Conservation (phyloP, 1,140 invertebrate genomes). For the Heliconius hewitsoni region DNA sequence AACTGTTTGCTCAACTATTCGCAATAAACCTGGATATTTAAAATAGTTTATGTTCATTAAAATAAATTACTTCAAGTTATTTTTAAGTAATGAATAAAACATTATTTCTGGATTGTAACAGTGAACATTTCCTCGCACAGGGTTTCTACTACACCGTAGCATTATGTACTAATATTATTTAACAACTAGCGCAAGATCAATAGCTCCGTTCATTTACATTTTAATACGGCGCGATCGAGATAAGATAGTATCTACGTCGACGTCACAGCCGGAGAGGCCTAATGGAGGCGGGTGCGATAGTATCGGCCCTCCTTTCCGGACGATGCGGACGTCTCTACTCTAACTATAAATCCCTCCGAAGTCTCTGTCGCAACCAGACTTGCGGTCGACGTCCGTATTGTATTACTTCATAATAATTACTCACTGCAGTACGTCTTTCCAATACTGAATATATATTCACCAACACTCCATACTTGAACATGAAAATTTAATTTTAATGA, state of each 20-base stretch:
- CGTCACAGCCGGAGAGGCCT: conserved; percentile 28
- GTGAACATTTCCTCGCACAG: not conserved
- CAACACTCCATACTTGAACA: not conserved
- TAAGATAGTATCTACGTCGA: conserved; percentile 33
- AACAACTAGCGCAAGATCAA: conserved; percentile 21
- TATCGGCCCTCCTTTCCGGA: conserved; percentile 36
- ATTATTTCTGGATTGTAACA: not conserved
- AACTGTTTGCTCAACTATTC: too few species aligned
- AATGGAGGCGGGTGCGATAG: conserved; percentile 34
- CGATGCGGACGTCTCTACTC: conserved; percentile 14
- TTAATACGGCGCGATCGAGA: conserved; percentile 41
- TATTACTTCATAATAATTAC: not conserved
- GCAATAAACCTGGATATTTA: too few species aligned
- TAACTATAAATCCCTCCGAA: conserved; percentile 32
- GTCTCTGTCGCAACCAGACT: conserved; percentile 5
- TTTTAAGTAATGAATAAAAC: too few species aligned
- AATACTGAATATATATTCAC: not conserved
- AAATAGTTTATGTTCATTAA: too few species aligned
- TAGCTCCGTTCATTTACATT: conserved; percentile 39
- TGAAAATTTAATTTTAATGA: not conserved
- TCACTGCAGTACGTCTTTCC: not conserved
- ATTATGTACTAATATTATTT: not conserved
- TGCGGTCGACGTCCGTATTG: not conserved
- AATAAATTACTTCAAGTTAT: too few species aligned
- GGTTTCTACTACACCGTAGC: not conserved